A percentile compares a stretch with the other conserved stretches of the same genome.
Conservation (phyloP, 2,113 vertebrate genomes). For the Podocnemis expansa region DNA sequence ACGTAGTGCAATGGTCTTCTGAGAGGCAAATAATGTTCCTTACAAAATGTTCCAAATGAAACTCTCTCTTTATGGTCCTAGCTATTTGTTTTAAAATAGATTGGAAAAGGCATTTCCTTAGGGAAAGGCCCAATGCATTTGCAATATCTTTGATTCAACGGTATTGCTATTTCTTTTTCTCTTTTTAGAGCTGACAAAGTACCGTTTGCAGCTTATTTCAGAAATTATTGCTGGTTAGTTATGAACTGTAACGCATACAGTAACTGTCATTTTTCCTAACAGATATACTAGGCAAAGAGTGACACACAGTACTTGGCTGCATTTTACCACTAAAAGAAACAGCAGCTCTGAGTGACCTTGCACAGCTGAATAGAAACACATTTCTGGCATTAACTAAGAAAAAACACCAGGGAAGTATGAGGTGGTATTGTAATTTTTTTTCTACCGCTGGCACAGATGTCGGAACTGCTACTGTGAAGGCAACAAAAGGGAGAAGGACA, state of each 20-base stretch:
- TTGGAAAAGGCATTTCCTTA: neutral
- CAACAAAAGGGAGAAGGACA: neutral
- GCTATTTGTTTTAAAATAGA: conserved; percentile 26
- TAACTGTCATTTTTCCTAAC: neutral
- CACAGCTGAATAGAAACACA: conserved; percentile 9
- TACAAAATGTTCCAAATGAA: conserved; percentile 15
- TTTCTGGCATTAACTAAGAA: conserved; percentile 18
- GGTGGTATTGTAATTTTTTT: conserved; percentile 27
- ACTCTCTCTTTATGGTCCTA: conserved; percentile 22
- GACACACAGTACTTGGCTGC: neutral
- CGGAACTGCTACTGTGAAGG: neutral
- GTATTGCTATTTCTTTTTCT: conserved; percentile 35
- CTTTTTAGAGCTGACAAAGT: conserved; percentile 9
- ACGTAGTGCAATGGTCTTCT: neutral
- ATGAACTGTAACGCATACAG: neutral
- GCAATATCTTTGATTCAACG: conserved; percentile 33
- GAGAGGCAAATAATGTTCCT: neutral
- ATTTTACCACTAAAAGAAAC: conserved; percentile 10
- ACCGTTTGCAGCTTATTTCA: neutral
- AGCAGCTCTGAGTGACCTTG: conserved; percentile 17
- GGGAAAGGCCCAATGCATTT: conserved; percentile 16
- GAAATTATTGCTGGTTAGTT: conserved; percentile 18
- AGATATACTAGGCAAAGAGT: neutral
- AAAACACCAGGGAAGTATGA: conserved; percentile 15
- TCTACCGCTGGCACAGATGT: neutral